Evolutionary conservation across 2,113 vertebrate species (phyloP), one percentile per base, ranked within the genome.

Genomic region (Leptobrachium leishanense): DNA sequence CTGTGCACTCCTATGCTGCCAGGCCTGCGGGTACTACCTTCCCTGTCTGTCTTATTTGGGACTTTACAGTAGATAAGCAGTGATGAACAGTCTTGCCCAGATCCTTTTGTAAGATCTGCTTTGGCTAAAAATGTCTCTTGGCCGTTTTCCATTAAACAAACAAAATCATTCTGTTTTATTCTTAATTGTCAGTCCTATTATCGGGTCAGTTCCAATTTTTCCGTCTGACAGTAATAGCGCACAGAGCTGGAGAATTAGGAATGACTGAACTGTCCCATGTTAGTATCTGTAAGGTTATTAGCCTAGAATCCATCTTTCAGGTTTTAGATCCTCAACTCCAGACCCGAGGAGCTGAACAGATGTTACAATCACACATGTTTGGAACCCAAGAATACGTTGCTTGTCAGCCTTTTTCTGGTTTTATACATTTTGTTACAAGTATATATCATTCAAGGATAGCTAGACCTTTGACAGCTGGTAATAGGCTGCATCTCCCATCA

Each of bases 71-170:
- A 6, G 9, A 39, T n/a, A 2, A 39, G 31, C 15, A 31, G 62
- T 31, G 62, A 31, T 4, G 31, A 64, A 31, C n/a, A 39, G 62
- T 3, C 3, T 3, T 59, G 15, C 62, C n/a, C 62, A 9, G 39
- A 6, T 64, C 62, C 55, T 64, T n/a, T 62, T 62, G n/a, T 62
- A 8, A 15, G 8, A 5, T 62, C 59, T 64, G 62, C 2, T 5
- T 64, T 9, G 9, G 62, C 62, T 64, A 39, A 64, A 64, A 64
- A 20, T 64, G 15, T 13, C 62, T 31, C 2, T 5, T 64, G 62
- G 62, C 62, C 31, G 6, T 64, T 64, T 20, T 20, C 62, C 62
- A 64, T 64, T 64, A 64, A 64, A 64, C 13, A 64, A 64, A 39
- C n/a, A 31, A 39, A 39, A 64, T 64, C 10, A 2, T 39, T 20